Conservation (phyloP, 2,113 vertebrate species). For the Phalacrocorax aristotelis region DNA sequence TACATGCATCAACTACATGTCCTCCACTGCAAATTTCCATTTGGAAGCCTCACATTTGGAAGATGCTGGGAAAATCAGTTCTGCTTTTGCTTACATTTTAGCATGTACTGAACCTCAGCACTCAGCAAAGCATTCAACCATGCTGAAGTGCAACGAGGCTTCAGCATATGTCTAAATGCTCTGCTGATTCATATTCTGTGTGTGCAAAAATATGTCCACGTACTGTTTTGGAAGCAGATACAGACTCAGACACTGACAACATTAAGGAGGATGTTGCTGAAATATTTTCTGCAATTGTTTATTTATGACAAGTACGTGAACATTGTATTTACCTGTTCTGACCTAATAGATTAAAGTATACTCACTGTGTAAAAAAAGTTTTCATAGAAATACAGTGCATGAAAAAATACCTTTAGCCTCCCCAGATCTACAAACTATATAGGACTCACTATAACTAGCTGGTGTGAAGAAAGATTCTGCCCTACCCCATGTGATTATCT, state of each 20-base stretch:
- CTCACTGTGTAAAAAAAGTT: not conserved
- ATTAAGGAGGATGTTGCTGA: not conserved
- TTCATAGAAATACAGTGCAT: not conserved
- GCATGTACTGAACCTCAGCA: not conserved
- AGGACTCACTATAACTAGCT: not conserved
- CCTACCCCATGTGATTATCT: not conserved
- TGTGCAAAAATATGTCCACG: not conserved
- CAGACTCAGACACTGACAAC: not conserved
- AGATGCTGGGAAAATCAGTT: not conserved
- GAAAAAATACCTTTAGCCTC: not conserved
- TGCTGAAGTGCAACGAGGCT: not conserved
- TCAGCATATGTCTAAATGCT: not conserved
- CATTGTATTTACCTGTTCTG: not conserved
- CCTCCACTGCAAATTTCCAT: not conserved
- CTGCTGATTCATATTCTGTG: not conserved
- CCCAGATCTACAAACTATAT: not conserved
- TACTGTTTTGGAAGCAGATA: not conserved
- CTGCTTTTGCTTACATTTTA: not conserved
- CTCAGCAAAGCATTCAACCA: constrained; percentile 5
- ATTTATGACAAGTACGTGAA: not conserved
- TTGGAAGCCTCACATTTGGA: not conserved
- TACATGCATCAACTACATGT: not conserved
- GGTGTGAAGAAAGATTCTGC: not conserved
- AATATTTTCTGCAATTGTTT: not conserved
- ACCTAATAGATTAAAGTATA: not conserved